Evolutionary conservation across 2,888 invertebrate genomes (phyloP).

Genomic region (Torymus auratus): DNA sequence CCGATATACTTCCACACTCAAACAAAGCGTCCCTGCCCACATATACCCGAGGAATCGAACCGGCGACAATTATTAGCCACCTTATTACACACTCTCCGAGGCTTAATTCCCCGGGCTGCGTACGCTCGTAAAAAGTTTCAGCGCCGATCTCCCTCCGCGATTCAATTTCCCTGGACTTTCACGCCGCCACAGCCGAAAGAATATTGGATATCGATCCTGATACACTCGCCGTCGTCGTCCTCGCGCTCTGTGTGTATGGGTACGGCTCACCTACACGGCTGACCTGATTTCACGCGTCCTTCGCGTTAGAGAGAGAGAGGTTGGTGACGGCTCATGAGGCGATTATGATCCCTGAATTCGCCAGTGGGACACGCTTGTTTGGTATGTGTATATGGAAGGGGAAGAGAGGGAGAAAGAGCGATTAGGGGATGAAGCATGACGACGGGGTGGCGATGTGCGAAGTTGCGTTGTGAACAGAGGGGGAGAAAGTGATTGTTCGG

Average conservation of each 20-base stretch:
- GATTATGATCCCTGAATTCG: slow-evolving; percentile 38
- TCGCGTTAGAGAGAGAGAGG: slow-evolving; percentile 7
- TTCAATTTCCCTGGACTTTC: slow-evolving; percentile 13
- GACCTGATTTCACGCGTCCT: slow-evolving; percentile 45
- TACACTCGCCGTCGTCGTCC: slow-evolving; percentile 5
- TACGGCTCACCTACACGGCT: slow-evolving; percentile 30
- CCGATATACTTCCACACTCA: no score
- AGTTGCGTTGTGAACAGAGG: no score
- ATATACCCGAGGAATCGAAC: no score
- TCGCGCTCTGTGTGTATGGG: neutral
- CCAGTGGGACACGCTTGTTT: neutral
- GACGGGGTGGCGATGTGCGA: no score
- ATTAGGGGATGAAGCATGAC: no score
- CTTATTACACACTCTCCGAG: no score
- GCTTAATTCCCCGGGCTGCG: no score
- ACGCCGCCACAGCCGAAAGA: slow-evolving; percentile 11
- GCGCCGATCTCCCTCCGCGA: neutral
- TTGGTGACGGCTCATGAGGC: slow-evolving; percentile 17
- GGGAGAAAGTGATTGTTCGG: no score
- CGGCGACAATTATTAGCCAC: no score
- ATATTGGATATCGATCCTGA: slow-evolving; percentile 46
- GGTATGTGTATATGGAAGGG: neutral
- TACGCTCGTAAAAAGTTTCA: no score
- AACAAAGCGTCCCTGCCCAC: no score
- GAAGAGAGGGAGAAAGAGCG: no score